Base-by-base conservation (phyloP, 2,113 vertebrate genomes). In the Pardalotus punctatus region DNA sequence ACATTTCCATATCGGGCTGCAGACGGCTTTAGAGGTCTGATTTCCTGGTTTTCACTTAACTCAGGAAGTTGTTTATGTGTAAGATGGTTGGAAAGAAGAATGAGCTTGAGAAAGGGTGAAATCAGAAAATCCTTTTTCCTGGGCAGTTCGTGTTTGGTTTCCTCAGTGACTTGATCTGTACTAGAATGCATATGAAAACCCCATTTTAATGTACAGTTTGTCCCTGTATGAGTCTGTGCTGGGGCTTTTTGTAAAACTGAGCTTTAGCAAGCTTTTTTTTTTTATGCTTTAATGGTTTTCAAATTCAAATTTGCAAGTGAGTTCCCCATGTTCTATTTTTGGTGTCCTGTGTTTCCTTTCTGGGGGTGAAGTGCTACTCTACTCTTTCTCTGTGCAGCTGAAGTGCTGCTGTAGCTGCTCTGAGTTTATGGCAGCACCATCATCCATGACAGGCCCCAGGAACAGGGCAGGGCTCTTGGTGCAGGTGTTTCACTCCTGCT, bases 321-420 rank as follows among this genome's bases (percentile, higher is more conserved):
- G 62, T 77, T 94, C 76, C 84, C 38, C 58, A 7, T 3, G 1
- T 66, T 69, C 85, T 96, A 80, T 92, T 96, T 91, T 71, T 82
- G 76, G 66, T n/a, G 5, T 62, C 29, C 42, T 73, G 73, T 61
- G 40, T 91, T 95, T 96, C 84, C 90, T 91, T 91, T 91, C 74
- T 31, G 92, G 48, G 76, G 51, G 19, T 77, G 91, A 86, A 62
- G 74, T n/a, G 62, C 79, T 88, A 40, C 50, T 2, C 1, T 43
- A 19, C 71, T 81, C 57, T 53, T 45, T 45, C 54, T 69, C 33
- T 54, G 10, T 29, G 50, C 58, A 60, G 84, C 85, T 86, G 28
- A 85, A 74, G 9, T 27, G 74, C 60, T 86, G 8, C 51, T 50
- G 62, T 17, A 42, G 53, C 80, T 81, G 5, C 87, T 67, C 22